A percentile compares a stretch with the other conserved stretches of the same genome.
Evolutionary conservation across 2,797 vertebrate genomes (phyloP).

Genomic region (Anguilla marmorata): DNA sequence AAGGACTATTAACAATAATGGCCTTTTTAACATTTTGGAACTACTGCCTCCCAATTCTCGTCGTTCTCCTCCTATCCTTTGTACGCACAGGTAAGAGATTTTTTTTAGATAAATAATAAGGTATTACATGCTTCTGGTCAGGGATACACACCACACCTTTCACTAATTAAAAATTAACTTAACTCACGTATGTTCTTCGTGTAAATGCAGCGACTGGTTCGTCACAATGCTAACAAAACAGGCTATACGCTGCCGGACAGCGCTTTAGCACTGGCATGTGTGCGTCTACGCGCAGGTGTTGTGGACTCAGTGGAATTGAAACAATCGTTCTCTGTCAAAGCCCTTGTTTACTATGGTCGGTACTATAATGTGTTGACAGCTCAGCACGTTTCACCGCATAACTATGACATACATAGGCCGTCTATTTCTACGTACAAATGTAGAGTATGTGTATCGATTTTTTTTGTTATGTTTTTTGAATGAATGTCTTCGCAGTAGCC

Average conservation of each 20-base stretch:
- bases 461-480: neutral
- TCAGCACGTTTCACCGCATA: neutral
- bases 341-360: neutral
- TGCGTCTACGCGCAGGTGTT: constrained; percentile 27
- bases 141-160: neutral
- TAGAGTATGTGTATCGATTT: neutral
- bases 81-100: constrained; percentile 71
- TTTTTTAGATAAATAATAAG: neutral
- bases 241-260: constrained; percentile 25
- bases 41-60: constrained; percentile 68
- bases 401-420: neutral
- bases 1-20: constrained; percentile 65
- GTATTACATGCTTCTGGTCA: neutral
- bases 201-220: neutral
- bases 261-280: constrained; percentile 28
- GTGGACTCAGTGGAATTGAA: neutral
- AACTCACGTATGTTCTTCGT: constrained; percentile 22
- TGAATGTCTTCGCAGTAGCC: neutral
- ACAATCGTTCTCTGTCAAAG: constrained; percentile 22
- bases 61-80: constrained; percentile 60
- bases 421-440: neutral
- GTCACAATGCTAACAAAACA: neutral
- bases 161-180: constrained; percentile 1
- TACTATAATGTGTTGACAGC: neutral
- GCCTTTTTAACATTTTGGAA: constrained; percentile 68